Evolutionary conservation across 2,888 invertebrate genomes (phyloP).

Genomic region (Subacronicta megacephala): DNA sequence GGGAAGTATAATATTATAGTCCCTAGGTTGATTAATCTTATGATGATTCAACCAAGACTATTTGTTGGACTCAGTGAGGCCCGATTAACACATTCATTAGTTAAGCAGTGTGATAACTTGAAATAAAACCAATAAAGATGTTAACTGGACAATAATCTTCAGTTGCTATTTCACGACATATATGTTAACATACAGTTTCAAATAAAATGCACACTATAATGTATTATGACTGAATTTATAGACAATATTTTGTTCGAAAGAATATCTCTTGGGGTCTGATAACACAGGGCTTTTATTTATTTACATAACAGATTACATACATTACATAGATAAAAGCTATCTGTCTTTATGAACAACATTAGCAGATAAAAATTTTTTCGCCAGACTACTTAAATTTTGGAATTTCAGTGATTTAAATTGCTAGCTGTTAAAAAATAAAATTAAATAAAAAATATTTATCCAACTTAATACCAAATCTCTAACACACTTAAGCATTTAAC

Average conservation of each 20-base stretch:
- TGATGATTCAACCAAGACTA: constrained; percentile 30
- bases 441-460: constrained; percentile 39
- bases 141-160: constrained; percentile 3
- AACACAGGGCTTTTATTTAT: constrained; percentile 59
- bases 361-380: constrained; percentile 34
- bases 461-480: constrained; percentile 58
- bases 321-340: constrained; percentile 54
- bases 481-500: constrained; percentile 58
- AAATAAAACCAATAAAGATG: neutral
- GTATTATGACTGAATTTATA: constrained; percentile 40
- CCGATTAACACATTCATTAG: neutral
- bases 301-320: constrained; percentile 63
- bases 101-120: neutral
- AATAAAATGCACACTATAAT: constrained; percentile 35
- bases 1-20: constrained; percentile 44
- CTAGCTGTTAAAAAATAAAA: constrained; percentile 26
- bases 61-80: neutral
- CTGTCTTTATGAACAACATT: constrained; percentile 38
- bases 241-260: constrained; percentile 61
- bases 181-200: constrained; percentile 26
- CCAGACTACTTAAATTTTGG: constrained; percentile 16
- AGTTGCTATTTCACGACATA: constrained; percentile 24
- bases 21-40: constrained; percentile 14
- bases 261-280: constrained; percentile 52
- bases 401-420: constrained; percentile 35